Conservation (phyloP, 2,113 vertebrate species). For the Thermophis baileyi region DNA sequence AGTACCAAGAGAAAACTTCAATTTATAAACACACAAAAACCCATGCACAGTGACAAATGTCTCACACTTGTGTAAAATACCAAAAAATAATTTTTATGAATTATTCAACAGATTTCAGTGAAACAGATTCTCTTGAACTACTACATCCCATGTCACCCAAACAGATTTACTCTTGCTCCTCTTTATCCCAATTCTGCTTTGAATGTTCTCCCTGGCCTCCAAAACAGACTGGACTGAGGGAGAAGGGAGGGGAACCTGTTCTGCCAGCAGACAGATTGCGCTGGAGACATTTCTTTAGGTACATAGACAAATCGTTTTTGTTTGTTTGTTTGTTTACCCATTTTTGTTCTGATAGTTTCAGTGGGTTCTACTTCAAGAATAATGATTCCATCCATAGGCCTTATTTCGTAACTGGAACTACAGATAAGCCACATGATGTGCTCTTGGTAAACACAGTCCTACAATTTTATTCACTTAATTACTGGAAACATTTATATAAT, state of each 20-base stretch:
- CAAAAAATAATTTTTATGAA: not conserved
- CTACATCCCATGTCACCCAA: not conserved
- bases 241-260: not conserved
- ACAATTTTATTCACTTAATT: not conserved
- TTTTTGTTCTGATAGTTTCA: not conserved
- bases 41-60: not conserved
- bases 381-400: not conserved
- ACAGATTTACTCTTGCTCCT: not conserved
- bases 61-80: fast-evolving
- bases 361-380: not conserved
- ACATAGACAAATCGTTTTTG: not conserved
- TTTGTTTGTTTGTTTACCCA: not conserved
- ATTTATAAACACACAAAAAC: not conserved
- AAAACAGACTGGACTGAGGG: not conserved
- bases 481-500: not conserved
- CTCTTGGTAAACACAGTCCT: not conserved
- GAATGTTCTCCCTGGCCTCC: too few species aligned
- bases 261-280: not conserved
- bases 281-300: not conserved
- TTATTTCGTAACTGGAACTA: not conserved
- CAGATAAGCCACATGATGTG: not conserved
- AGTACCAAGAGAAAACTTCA: not conserved
- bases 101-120: not conserved
- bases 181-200: not conserved
- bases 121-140: not conserved